Percentiles rank a stretch among this genome's conserved stretches.
These are phyloP conservation scores for Pollachius pollachius DNA, from an alignment of 2,113 vertebrate species.

Conservation along the genomic window DNA sequence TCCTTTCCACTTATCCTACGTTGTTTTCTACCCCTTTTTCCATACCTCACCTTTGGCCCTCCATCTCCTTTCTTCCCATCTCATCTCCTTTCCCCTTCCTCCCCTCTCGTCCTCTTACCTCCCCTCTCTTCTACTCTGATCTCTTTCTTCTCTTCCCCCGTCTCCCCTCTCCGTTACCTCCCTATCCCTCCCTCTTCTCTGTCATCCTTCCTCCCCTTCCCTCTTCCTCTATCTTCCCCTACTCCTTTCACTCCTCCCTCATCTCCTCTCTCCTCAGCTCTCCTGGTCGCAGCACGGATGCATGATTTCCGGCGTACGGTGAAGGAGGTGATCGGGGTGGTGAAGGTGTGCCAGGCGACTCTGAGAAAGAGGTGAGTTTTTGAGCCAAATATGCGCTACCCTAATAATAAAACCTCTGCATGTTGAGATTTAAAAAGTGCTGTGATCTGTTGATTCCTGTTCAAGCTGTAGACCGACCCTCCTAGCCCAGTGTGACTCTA, in stretches of 20 bases:
- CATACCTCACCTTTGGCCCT: background rate
- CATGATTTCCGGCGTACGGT: constrained; percentile 95
- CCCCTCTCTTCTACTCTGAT: too few relatives aligned
- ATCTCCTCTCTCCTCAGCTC: constrained; percentile 68
- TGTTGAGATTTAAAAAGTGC: too few relatives aligned
- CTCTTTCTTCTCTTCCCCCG: too few relatives aligned
- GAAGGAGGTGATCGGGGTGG: constrained; percentile 94
- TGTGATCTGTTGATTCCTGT: background rate
- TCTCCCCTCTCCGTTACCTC: background rate
- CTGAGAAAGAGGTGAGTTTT: constrained; percentile 90
- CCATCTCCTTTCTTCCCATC: too few relatives aligned
- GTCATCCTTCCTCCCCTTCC: too few relatives aligned
- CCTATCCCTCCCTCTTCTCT: too few relatives aligned
- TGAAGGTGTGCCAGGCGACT: constrained; percentile 97
- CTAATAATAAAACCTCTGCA: too few relatives aligned
- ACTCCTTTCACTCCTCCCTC: too few relatives aligned
- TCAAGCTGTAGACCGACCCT: background rate
- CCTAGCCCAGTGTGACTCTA: too few relatives aligned
- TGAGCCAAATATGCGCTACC: background rate
- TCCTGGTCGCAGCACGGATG: constrained; percentile 96
- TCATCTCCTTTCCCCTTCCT: too few relatives aligned
- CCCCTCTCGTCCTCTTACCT: background rate
- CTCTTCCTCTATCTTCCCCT: background rate
- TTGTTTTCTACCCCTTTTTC: background rate
- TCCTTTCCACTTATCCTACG: background rate